Conservation (phyloP, 2,113 vertebrate genomes). For the Marmota monax region DNA sequence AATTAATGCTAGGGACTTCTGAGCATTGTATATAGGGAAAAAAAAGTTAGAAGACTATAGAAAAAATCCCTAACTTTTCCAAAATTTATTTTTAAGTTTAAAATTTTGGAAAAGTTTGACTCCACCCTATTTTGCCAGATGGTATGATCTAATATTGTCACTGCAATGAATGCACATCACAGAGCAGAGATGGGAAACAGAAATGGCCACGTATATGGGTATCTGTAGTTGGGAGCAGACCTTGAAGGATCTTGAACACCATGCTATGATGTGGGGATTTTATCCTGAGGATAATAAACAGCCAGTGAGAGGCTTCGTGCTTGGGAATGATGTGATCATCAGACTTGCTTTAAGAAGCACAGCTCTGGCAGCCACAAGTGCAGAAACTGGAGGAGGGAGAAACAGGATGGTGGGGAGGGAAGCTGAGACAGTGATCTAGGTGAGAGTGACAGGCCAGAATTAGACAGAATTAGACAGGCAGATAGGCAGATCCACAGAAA, state of each 20-base stretch:
- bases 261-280: neutral
- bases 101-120: neutral
- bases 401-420: neutral
- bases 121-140: neutral
- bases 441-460: neutral
- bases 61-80: neutral
- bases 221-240: neutral
- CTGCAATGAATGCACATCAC: neutral
- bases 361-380: neutral
- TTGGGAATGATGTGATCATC: neutral
- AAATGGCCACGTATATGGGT: no score
- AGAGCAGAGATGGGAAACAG: accelerated
- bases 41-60: neutral
- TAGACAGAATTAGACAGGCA: no score
- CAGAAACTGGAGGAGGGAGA: neutral
- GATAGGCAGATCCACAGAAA: no score
- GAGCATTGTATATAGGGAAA: neutral
- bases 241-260: neutral
- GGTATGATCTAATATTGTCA: no score
- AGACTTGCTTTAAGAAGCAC: neutral
- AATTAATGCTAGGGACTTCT: neutral
- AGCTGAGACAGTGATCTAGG: neutral
- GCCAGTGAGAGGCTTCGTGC: neutral
- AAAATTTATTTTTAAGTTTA: neutral
- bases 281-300: neutral